These are phyloP conservation scores for Cnemophilus loriae DNA, from an alignment of 2,113 vertebrate species.

Conservation along the genomic window DNA sequence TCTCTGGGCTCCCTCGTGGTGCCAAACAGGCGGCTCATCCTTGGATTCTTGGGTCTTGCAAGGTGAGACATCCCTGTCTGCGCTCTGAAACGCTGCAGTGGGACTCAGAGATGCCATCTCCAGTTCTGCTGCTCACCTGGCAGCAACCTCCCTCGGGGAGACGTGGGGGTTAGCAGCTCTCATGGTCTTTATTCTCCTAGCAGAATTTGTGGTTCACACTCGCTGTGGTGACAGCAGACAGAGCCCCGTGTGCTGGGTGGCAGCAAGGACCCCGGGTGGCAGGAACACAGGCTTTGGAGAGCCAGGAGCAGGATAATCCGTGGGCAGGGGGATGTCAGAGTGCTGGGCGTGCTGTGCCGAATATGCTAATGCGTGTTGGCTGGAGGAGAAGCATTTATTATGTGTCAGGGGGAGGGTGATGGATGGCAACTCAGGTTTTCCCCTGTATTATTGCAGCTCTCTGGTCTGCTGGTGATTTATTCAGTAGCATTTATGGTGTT, in stretches of 20 bases:
- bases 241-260: background rate
- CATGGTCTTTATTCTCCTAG: background rate
- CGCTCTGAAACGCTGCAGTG: background rate
- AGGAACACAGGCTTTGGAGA: background rate
- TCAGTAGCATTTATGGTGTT: constrained; percentile 12
- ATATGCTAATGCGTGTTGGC: background rate
- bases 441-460: constrained; percentile 26
- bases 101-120: background rate
- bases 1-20: background rate
- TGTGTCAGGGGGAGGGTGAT: constrained; percentile 11
- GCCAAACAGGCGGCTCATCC: background rate
- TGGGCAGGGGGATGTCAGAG: background rate
- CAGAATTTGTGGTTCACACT: background rate
- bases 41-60: background rate
- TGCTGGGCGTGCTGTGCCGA: background rate
- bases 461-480: constrained; percentile 28
- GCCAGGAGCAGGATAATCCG: background rate
- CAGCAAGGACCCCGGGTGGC: background rate
- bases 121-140: background rate
- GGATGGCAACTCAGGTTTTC: background rate
- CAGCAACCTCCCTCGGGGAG: background rate
- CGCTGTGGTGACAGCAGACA: background rate
- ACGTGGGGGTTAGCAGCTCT: background rate
- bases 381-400: constrained; percentile 29
- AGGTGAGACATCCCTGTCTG: background rate